Evolutionary conservation across 2,888 invertebrate species (phyloP).

Genomic region (Eremobia ochroleuca): DNA sequence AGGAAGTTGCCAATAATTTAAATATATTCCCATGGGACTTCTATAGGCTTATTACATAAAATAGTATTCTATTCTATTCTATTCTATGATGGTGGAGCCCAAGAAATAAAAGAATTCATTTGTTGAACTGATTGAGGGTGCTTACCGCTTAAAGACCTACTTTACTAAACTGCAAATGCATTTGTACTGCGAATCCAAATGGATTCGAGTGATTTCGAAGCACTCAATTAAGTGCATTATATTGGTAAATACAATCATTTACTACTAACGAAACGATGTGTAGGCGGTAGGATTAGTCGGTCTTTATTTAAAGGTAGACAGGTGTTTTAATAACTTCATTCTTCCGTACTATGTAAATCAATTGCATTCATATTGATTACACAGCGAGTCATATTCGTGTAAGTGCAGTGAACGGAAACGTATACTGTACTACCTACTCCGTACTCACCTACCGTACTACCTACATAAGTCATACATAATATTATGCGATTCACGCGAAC

Average conservation of each 20-base stretch:
- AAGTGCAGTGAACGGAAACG: conserved; percentile 27
- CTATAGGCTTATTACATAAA: neutral
- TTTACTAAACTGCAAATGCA: neutral
- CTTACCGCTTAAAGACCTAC: neutral
- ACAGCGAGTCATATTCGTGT: conserved; percentile 23
- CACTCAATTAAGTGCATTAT: too few species aligned
- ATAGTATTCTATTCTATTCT: too few species aligned
- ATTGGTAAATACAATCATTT: neutral
- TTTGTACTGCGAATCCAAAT: neutral
- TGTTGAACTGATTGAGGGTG: neutral
- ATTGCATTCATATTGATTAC: conserved; percentile 8
- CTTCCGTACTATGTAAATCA: neutral
- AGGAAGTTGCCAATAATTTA: neutral
- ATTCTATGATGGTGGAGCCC: neutral
- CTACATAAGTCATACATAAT: conserved; percentile 40
- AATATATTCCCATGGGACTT: neutral
- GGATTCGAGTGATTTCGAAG: neutral
- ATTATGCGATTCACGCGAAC: conserved; percentile 68
- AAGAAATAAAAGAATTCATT: neutral
- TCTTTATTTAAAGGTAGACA: neutral
- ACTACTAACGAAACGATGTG: too few species aligned
- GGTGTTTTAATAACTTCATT: conserved; percentile 4
- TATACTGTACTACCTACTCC: neutral
- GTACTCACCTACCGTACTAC: conserved; percentile 35
- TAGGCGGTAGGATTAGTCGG: neutral